Evolutionary conservation across 1,140 invertebrate genomes (phyloP).

Genomic region (Diorhabda carinulata): DNA sequence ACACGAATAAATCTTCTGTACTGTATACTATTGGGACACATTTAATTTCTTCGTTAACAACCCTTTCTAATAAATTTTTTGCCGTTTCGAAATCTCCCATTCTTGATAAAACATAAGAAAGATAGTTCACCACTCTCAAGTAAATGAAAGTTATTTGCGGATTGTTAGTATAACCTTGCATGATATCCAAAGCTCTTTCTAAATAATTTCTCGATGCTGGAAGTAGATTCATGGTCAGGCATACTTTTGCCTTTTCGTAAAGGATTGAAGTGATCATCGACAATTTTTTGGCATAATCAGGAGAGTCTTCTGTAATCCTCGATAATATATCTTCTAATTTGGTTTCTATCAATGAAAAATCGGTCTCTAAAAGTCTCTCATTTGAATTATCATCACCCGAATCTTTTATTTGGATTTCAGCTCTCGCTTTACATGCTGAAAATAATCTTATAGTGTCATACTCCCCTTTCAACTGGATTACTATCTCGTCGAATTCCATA

Average conservation of each 20-base stretch:
- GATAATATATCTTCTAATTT: slow-evolving; percentile 15
- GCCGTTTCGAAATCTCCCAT: slow-evolving; percentile 34
- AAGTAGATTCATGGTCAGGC: slow-evolving; percentile 24
- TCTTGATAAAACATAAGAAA: slow-evolving; percentile 56
- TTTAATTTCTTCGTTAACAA: slow-evolving; percentile 25
- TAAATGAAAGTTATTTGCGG: slow-evolving; percentile 51
- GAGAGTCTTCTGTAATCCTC: slow-evolving; percentile 4
- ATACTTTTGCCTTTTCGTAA: slow-evolving; percentile 42
- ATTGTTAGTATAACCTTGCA: slow-evolving; percentile 31
- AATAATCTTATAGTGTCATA: not conserved
- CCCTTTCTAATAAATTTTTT: slow-evolving; percentile 30
- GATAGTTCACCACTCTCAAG: slow-evolving; percentile 85
- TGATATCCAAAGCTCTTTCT: slow-evolving; percentile 31
- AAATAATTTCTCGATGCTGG: slow-evolving; percentile 25
- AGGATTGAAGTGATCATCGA: slow-evolving; percentile 40
- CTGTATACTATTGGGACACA: slow-evolving; percentile 30
- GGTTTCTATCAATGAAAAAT: slow-evolving; percentile 9
- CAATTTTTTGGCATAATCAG: slow-evolving; percentile 25
- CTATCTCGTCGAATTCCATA: not conserved
- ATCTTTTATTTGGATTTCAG: slow-evolving; percentile 7
- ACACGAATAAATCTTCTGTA: slow-evolving; percentile 40
- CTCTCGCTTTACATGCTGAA: not conserved
- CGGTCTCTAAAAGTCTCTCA: not conserved
- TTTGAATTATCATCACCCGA: slow-evolving; percentile 14
- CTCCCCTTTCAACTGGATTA: not conserved